phyloP scores from a whole-genome alignment of 2,888 invertebrate species.

The Salticus scenicus region DNA sequence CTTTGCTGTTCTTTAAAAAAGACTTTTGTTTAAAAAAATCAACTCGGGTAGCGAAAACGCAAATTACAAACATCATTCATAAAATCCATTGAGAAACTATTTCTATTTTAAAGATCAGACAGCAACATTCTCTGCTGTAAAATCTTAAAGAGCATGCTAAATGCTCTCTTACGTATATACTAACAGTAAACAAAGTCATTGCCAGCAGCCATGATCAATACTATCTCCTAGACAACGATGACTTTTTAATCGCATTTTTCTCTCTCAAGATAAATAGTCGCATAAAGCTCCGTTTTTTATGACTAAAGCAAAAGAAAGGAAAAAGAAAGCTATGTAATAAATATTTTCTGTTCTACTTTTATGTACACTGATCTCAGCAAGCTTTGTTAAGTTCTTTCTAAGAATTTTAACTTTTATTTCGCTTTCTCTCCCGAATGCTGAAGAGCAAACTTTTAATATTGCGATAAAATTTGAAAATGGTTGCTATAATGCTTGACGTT shows the following conservation, averaged over 20 bases:
- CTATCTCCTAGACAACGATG: constrained; percentile 56
- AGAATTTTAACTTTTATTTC: not conserved
- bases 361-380: not conserved
- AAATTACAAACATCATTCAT: not conserved
- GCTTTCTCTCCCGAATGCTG: not conserved
- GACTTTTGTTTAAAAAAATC: too few species aligned
- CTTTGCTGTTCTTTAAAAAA: too few species aligned
- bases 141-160: constrained; percentile 42
- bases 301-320: constrained; percentile 8
- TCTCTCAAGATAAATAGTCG: constrained; percentile 36
- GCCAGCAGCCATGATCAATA: constrained; percentile 43
- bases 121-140: constrained; percentile 22
- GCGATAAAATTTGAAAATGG: not conserved
- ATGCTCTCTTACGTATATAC: constrained; percentile 28
- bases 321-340: not conserved
- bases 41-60: too few species aligned
- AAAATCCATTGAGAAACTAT: not conserved
- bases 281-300: constrained; percentile 32
- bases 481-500: too few species aligned
- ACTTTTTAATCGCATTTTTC: constrained; percentile 54
- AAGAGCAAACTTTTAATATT: not conserved
- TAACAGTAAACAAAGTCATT: constrained; percentile 53
- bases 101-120: not conserved
- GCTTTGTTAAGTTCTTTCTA: not conserved
- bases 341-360: not conserved